phyloP scores from a whole-genome alignment of 2,113 vertebrate genomes.

The Chionis minor region DNA sequence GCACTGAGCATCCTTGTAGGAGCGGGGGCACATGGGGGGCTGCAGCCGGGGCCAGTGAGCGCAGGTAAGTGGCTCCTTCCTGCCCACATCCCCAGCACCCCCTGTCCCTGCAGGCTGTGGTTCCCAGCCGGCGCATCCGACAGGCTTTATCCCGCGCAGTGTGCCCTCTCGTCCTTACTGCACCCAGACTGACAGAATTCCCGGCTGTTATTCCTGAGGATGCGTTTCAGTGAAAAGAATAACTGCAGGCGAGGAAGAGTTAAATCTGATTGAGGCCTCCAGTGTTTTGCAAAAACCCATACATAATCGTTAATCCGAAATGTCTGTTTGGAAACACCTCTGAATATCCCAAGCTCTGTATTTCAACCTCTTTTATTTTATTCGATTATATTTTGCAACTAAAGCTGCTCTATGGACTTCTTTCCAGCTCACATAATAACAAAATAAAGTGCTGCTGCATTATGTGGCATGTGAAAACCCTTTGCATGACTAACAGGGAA shows the following conservation, averaged over 20 bases:
- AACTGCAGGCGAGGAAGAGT: not conserved
- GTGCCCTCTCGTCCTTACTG: not conserved
- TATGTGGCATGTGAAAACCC: not conserved
- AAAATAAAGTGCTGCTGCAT: not conserved
- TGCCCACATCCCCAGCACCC: rapidly evolving
- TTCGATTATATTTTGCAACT: not conserved
- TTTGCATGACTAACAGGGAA: not conserved
- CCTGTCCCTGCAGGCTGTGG: rapidly evolving
- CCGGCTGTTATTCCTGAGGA: not conserved
- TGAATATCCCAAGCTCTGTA: not conserved
- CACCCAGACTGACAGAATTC: not conserved
- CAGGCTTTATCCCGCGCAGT: not conserved
- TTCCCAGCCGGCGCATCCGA: rapidly evolving
- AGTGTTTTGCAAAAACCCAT: not conserved
- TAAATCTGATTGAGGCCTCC: not conserved
- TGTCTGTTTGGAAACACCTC: not conserved
- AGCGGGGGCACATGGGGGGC: not conserved
- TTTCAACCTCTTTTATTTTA: not conserved
- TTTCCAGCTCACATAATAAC: not conserved
- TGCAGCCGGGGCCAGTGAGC: not conserved
- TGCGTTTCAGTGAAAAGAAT: not conserved
- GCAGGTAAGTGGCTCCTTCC: not conserved
- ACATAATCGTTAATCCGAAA: not conserved
- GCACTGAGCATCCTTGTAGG: not conserved
- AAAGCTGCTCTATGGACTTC: not conserved